Evolutionary conservation across 2,888 invertebrate species (phyloP), one percentile per base, ranked within the genome.

Genomic region (Cephus spinipes): DNA sequence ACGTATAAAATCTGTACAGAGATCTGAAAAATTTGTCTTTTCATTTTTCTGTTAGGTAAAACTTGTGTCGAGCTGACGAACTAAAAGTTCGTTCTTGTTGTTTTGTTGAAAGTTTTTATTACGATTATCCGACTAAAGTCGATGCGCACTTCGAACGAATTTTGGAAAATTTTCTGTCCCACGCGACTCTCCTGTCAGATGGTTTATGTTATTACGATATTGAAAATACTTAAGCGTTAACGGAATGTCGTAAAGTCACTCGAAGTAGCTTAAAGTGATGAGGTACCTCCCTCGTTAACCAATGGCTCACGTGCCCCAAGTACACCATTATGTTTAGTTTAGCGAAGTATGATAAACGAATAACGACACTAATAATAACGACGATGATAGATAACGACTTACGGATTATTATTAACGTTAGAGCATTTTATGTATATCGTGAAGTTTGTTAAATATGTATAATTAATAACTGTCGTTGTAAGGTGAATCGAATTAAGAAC

Each of bases 401-500:
- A 55, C 55, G 55, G 55, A 55, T 55, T 55, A 86, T 81, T 82
- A 86, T 79, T 85, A 85, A 80, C 84, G 86, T 87, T 88, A 88
- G 87, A 85, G 85, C 81, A 85, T 83, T 82, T 83, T 85, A 86
- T 85, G 83, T 86, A 88, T 86, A 87, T 84, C 85, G 85, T 83
- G 82, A 79, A 81, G 81, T 89, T 90, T 90, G 90, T 90, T 90
- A 89, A 89, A 89, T 87, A 90, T 89, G 87, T 89, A 89, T 84
- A 85, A 87, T 82, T 83, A 83, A 83, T 83, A 81, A 83, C 79
- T 83, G 85, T 89, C 86, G 87, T 87, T 87, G 81, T 86, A 86
- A 89, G 89, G 87, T 86, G 73, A 86, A 80, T 78, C 79, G 68
- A 77, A 83, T 23, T 74, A 79, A 77, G 77, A 79, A 73, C 84